These are phyloP conservation scores for Rhopilema esculentum DNA, from an alignment of 30 jellyfish, hydroid and myxozoan genomes.

Conservation along the genomic window DNA sequence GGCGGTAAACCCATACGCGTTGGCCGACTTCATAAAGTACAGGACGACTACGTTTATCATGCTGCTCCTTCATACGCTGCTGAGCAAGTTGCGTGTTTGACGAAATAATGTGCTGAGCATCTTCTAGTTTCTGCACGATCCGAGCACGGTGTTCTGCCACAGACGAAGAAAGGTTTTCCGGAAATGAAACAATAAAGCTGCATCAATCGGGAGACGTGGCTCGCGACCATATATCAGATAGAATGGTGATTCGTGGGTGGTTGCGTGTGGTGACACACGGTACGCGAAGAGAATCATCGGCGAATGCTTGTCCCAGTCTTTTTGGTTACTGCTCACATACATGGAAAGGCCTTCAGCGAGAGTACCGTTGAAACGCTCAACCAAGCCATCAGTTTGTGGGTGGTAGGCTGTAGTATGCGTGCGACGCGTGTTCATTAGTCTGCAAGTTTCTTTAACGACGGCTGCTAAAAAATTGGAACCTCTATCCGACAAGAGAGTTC, in stretches of 20 bases:
- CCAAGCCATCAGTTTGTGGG: too few species aligned
- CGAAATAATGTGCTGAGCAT: neutral
- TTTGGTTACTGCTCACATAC: too few species aligned
- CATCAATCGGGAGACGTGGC: slow-evolving; percentile 31
- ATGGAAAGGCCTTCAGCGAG: too few species aligned
- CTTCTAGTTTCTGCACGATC: too few species aligned
- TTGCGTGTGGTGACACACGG: slow-evolving; percentile 54
- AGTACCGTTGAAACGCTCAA: too few species aligned
- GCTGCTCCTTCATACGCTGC: slow-evolving; percentile 44
- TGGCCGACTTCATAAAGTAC: too few species aligned
- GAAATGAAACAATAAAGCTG: slow-evolving; percentile 9
- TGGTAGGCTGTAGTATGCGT: slow-evolving; percentile 52
- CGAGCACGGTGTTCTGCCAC: too few species aligned
- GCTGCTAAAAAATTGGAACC: slow-evolving; percentile 20
- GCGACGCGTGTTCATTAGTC: slow-evolving; percentile 8
- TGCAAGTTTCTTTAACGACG: slow-evolving; percentile 3
- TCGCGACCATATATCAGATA: slow-evolving; percentile 28
- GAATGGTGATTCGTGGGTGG: slow-evolving; percentile 53
- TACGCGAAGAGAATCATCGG: too few species aligned
- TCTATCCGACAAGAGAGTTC: too few species aligned
- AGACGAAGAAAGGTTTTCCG: slow-evolving; percentile 8
- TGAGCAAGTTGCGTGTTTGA: slow-evolving; percentile 36
- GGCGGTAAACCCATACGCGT: too few species aligned
- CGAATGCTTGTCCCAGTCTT: too few species aligned
- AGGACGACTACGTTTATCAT: too few species aligned